Evolutionary conservation across 1,140 invertebrate genomes (phyloP).

Genomic region (Drosophila persimilis): DNA sequence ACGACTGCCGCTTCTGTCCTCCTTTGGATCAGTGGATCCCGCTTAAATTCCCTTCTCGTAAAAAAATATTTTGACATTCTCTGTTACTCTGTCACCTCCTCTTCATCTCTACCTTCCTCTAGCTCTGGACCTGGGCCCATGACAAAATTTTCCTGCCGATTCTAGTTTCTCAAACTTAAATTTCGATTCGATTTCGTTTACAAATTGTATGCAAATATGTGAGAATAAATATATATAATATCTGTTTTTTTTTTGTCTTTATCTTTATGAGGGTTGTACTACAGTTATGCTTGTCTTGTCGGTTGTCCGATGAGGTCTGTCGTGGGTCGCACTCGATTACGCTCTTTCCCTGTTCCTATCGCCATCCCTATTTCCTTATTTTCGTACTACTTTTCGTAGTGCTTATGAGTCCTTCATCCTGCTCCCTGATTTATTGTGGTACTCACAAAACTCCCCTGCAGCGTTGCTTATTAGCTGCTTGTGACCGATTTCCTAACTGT

Average conservation of each 20-base stretch:
- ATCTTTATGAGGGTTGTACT: constrained; percentile 16
- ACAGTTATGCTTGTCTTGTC: no score
- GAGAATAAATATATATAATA: constrained; percentile 43
- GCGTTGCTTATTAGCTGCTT: constrained; percentile 35
- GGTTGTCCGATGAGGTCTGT: constrained; percentile 33
- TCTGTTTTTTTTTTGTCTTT: constrained; percentile 12
- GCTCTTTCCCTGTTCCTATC: not conserved
- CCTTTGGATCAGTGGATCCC: not conserved
- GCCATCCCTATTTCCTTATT: constrained; percentile 6
- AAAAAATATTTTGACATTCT: constrained; percentile 44
- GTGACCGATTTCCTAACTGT: constrained; percentile 18
- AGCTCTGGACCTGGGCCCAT: no score
- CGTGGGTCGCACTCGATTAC: constrained; percentile 10
- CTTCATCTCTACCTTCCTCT: not conserved
- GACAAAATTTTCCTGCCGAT: no score
- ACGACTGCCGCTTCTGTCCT: not conserved
- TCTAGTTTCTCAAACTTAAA: not conserved
- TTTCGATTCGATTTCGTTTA: constrained; percentile 6
- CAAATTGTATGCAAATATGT: constrained; percentile 37
- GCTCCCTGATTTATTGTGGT: not conserved
- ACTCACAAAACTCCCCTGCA: constrained; percentile 32
- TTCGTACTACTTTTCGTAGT: not conserved
- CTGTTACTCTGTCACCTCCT: not conserved
- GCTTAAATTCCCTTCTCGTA: constrained; percentile 38
- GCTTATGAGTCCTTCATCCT: not conserved